Base-by-base conservation (phyloP, 2,797 vertebrate genomes). In the Syncerus caffer region DNA sequence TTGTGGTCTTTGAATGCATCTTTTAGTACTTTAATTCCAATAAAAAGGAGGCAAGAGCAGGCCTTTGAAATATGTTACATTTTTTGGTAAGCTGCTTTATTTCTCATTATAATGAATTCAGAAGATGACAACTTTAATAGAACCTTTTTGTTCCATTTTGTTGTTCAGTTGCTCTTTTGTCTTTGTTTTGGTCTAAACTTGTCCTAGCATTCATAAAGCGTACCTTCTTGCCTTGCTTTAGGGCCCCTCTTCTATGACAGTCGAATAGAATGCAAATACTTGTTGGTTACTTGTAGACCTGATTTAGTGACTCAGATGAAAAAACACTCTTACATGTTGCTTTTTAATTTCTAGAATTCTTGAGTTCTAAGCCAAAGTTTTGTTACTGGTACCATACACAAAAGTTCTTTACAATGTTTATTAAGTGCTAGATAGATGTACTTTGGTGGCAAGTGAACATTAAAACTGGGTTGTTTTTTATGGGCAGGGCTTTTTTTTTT, bases 301-400 rank as follows among this genome's bases (percentile, higher is more conserved):
- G 25, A 21, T 79, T 27, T 78, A 17, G n/a, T 89, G 38, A 85
- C 62, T 84, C 42, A 29, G 42, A 76, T 31, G 47, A 74, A 50
- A 86, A n/a, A 76, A 29, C 15, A 60, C 17, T 92, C 25, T 67
- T 58, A 13, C 1, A 38, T 90, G 29, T 87, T 90, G 27, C 29
- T 94, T 96, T 83, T 71, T 92, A 90, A 90, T 93, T 90, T 82
- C 29, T 93, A 60, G 87, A 96, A 82, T 93, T 96, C 19, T 45
- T 86, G 31, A 95, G 50, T 85, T 92, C 76, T 90, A 53, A 83
- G 5, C 13, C 85, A 12, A 57, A 51, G 83, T 60, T 92, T 53
- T n/a, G 31, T 34, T 84, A 34, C 78, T 97, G 8, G 42, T 85
- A 42, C 17, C 19, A n/a, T 64, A 58, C 12, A 82, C 10, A 34